These are phyloP conservation scores for Neodiprion lecontei DNA, from an alignment of 1,140 invertebrate species.

Conservation along the genomic window DNA sequence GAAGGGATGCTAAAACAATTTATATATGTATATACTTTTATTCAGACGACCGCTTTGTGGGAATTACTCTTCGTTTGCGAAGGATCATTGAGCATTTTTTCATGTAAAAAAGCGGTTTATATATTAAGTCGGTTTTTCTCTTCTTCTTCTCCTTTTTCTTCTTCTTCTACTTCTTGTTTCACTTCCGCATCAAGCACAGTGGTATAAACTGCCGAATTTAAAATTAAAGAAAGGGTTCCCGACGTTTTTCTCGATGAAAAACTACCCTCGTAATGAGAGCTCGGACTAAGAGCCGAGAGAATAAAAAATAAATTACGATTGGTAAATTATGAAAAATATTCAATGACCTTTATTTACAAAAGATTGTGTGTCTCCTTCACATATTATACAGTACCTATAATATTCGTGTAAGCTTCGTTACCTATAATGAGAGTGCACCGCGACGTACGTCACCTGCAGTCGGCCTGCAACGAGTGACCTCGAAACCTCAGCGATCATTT, in stretches of 20 bases:
- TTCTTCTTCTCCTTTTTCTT: too few relatives aligned
- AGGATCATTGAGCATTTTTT: conserved; percentile 2
- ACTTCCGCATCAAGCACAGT: too few relatives aligned
- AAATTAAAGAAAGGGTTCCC: not conserved
- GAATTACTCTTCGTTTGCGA: conserved; percentile 11
- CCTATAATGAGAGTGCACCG: too few relatives aligned
- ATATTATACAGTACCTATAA: too few relatives aligned
- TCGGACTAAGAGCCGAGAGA: not conserved
- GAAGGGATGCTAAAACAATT: conserved; percentile 15
- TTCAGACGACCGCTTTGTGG: not conserved
- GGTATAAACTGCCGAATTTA: not conserved
- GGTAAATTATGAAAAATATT: conserved; percentile 12
- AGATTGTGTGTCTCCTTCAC: not conserved
- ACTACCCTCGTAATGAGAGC: not conserved
- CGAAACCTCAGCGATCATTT: too few relatives aligned
- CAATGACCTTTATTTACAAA: conserved; percentile 13
- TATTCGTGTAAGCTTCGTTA: too few relatives aligned
- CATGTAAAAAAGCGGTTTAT: too few relatives aligned
- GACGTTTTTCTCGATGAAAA: not conserved
- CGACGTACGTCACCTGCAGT: too few relatives aligned
- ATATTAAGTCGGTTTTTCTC: too few relatives aligned
- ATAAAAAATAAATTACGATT: not conserved
- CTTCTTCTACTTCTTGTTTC: too few relatives aligned
- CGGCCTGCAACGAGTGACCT: too few relatives aligned
- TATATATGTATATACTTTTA: conserved; percentile 4